Evolutionary conservation across 1,140 invertebrate genomes (phyloP), one percentile per base, ranked within the genome.

Genomic region (Conus ventricosus): DNA sequence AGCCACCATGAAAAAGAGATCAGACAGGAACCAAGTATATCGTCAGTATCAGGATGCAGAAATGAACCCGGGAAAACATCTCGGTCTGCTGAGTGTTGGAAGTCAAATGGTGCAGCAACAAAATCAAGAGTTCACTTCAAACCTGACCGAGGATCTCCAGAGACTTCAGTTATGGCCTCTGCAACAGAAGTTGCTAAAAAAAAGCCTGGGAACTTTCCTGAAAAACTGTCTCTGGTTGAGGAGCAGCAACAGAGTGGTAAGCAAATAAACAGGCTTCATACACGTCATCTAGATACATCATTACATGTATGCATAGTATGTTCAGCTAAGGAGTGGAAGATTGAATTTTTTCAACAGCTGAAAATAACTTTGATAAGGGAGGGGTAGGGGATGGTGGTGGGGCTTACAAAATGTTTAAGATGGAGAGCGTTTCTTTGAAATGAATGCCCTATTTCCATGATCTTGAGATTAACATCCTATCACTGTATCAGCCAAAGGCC

Each of bases 231-330:
- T 27, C 51, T 80, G n/a, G 78, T 80, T 0, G 78, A 80, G 27
- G 78, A 80, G 51, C 78, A 80, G 51, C 27, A 51, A 80, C 27
- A 80, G 27, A 51, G 78, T 80, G 78, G 78, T 80, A 80, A 39
- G 78, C 23, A 71, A 39, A 39, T 39, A 39, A 39, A 39, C 39
- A 39, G 39, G 0, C 39, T 39, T 39, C 39, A 39, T 39, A 39
- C 39, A 39, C 3, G 39, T 39, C 39, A 39, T 39, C 39, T 39
- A 39, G 39, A 39, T 39, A 39, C 39, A 39, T 39, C 39, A 39
- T 39, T 39, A 39, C 3, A 39, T 39, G 39, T 39, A 39, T 39
- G 39, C 39, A 39, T 39, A 39, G 39, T 39, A 39, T 39, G 39
- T 39, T 39, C 39, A 39, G 39, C 39, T 39, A 39, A 39, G 39